A percentile compares a stretch with the other conserved stretches of the same genome.
These are phyloP conservation scores for Andrena fulva DNA, from an alignment of 2,888 invertebrate genomes.

Conservation along the genomic window DNA sequence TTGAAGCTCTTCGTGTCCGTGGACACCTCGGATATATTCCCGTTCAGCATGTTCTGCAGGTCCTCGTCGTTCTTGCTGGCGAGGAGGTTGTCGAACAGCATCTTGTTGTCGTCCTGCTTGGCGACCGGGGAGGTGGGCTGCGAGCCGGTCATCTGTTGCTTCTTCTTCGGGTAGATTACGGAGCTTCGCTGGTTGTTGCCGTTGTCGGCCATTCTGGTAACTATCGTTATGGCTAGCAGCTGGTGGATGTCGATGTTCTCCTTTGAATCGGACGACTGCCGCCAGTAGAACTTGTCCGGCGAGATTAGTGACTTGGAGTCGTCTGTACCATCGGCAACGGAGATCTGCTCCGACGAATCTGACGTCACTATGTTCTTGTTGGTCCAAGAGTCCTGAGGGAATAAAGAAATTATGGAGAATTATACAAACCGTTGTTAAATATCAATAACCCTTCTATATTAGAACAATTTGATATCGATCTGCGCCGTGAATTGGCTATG, in stretches of 20 bases:
- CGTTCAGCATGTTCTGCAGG: conserved; percentile 83
- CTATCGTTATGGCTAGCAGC: conserved; percentile 80
- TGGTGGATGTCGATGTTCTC: conserved; percentile 82
- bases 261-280: conserved; percentile 79
- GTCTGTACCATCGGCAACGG: conserved; percentile 75
- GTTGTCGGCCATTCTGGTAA: conserved; percentile 81
- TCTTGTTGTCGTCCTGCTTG: conserved; percentile 81
- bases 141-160: conserved; percentile 72
- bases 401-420: background rate
- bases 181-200: conserved; percentile 79
- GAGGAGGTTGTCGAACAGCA: conserved; percentile 80
- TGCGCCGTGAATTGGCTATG: too few species aligned
- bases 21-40: conserved; percentile 83
- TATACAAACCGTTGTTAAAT: too few species aligned
- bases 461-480: too few species aligned
- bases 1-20: conserved; percentile 83
- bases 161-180: conserved; percentile 80
- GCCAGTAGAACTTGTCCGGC: conserved; percentile 80
- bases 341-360: conserved; percentile 70
- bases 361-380: conserved; percentile 57
- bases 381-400: conserved; percentile 77
- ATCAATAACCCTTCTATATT: too few species aligned
- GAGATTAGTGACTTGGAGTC: conserved; percentile 75
- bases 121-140: conserved; percentile 79
- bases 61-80: conserved; percentile 82